Conservation (phyloP, 2,888 invertebrate genomes). For the Therioaphis trifolii region DNA sequence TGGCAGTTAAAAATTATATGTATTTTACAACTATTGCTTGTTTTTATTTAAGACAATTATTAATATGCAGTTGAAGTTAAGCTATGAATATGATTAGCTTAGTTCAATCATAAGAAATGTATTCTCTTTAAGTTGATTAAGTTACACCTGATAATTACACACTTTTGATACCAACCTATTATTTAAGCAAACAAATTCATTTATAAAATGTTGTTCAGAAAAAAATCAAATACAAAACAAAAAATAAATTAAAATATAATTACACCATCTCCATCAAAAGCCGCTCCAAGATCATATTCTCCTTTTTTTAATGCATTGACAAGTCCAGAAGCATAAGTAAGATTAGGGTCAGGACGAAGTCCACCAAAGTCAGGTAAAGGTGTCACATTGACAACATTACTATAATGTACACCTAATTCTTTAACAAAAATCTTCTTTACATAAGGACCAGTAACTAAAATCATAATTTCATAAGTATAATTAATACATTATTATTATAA, state of each 20-base stretch:
- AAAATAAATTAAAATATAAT: constrained; percentile 65
- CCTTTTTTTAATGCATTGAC: constrained; percentile 75
- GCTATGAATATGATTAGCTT: no score
- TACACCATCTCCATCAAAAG: constrained; percentile 98
- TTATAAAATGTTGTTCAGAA: no score
- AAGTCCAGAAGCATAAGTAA: constrained; percentile 83
- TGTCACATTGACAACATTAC: constrained; percentile 79
- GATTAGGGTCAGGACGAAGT: constrained; percentile 96
- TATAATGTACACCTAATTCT: constrained; percentile 81
- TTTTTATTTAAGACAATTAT: no score
- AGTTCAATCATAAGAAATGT: no score
- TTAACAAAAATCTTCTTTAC: constrained; percentile 87
- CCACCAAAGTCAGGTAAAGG: constrained; percentile 97
- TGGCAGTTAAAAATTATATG: no score
- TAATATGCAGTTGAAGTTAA: no score
- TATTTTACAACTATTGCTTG: no score
- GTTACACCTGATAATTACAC: no score
- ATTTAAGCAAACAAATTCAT: no score
- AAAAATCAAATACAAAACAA: no score
- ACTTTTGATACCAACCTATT: no score
- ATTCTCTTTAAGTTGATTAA: no score
- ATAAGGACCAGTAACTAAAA: constrained; percentile 94
- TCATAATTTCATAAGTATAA: constrained; percentile 5
- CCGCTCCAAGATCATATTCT: constrained; percentile 86
- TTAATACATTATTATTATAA: neutral